A percentile compares a stretch with the other conserved stretches of the same genome.
These are phyloP conservation scores for Epinotia nisella DNA, from an alignment of 2,888 invertebrate genomes.

Conservation along the genomic window DNA sequence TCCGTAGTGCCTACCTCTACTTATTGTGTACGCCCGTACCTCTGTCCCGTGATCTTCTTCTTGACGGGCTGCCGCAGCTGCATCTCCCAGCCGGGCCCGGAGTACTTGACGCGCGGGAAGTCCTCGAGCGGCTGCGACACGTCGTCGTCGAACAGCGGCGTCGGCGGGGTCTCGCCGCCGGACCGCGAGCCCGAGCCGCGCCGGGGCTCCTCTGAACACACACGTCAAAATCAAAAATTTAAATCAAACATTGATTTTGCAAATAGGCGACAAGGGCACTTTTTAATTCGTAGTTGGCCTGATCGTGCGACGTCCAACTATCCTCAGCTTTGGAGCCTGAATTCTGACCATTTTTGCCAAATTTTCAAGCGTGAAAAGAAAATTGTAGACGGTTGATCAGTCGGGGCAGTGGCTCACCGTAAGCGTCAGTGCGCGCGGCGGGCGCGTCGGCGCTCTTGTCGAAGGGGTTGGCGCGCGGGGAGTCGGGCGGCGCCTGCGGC, in stretches of 20 bases:
- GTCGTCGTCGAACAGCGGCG: slow-evolving; percentile 97
- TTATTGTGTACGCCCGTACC: slow-evolving; percentile 67
- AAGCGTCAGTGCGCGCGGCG: slow-evolving; percentile 49
- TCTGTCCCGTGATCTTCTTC: slow-evolving; percentile 97
- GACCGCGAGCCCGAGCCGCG: slow-evolving; percentile 53
- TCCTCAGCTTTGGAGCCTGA: too few relatives aligned
- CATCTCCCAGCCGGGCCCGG: slow-evolving; percentile 97
- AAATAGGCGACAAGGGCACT: too few relatives aligned
- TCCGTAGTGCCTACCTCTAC: background rate
- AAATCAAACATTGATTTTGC: too few relatives aligned
- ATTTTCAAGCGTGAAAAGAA: too few relatives aligned
- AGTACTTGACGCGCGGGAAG: slow-evolving; percentile 91
- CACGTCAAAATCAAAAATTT: background rate
- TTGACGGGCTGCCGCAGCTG: slow-evolving; percentile 97
- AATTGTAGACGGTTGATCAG: too few relatives aligned
- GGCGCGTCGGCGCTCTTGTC: slow-evolving; percentile 84
- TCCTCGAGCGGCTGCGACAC: slow-evolving; percentile 95
- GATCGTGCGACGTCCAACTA: too few relatives aligned
- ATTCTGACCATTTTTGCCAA: too few relatives aligned
- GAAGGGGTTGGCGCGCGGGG: slow-evolving; percentile 91
- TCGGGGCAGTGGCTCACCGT: background rate
- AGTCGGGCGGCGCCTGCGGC: slow-evolving; percentile 75
- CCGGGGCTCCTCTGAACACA: slow-evolving; percentile 50
- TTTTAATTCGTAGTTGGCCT: too few relatives aligned
- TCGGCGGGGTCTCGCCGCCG: slow-evolving; percentile 91